Conservation (phyloP, 2,113 vertebrate genomes). For the Ciconia boyciana region DNA sequence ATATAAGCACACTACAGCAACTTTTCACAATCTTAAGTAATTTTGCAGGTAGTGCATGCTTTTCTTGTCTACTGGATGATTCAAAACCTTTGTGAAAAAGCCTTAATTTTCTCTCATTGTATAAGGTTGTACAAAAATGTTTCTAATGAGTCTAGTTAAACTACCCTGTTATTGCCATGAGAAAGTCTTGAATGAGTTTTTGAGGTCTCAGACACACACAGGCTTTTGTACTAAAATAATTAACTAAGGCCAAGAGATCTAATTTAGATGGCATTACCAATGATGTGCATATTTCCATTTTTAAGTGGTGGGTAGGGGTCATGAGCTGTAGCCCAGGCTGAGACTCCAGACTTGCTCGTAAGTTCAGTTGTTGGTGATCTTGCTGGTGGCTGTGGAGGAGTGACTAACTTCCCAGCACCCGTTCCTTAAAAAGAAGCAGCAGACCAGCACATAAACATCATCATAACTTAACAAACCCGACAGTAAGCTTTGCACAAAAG, state of each 20-base stretch:
- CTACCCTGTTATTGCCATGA: background rate
- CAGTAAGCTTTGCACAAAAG: background rate
- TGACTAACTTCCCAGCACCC: conserved; percentile 78
- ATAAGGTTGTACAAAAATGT: background rate
- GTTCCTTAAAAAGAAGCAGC: conserved; percentile 42
- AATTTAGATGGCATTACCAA: conserved; percentile 67
- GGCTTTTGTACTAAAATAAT: background rate
- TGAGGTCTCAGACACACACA: background rate
- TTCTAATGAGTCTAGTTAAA: background rate
- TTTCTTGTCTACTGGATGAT: background rate
- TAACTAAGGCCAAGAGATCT: background rate
- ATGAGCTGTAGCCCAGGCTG: conserved; percentile 63
- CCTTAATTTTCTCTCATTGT: background rate
- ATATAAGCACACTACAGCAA: background rate
- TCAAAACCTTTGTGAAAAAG: background rate
- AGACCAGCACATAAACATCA: background rate
- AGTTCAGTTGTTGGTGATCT: conserved; percentile 92
- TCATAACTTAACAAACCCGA: fast-evolving
- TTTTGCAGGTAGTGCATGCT: background rate
- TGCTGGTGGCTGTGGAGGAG: conserved; percentile 89
- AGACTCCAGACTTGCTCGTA: conserved; percentile 77
- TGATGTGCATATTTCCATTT: conserved; percentile 82
- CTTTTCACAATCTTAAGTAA: background rate
- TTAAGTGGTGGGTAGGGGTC: conserved; percentile 68
- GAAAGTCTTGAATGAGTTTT: background rate